Evolutionary conservation across 2,113 vertebrate genomes (phyloP), one percentile per base, ranked within the genome.

Genomic region (Panurus biarmicus): DNA sequence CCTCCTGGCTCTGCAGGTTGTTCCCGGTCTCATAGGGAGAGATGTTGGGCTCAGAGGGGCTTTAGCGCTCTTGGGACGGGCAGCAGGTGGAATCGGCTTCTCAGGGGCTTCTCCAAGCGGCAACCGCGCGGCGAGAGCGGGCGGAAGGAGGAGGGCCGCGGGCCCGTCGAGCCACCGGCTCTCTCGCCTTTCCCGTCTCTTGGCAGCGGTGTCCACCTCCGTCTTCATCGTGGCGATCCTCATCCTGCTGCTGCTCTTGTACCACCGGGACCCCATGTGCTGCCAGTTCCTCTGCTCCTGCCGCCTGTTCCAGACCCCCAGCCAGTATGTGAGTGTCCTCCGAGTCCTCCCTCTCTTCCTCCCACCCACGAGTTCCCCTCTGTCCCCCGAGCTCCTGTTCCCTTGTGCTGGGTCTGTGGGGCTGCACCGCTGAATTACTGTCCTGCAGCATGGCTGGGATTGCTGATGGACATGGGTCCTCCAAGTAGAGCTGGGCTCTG

Each of bases 231-330:
- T 97, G 90, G 95, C 98, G 6, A 93, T 98, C 60, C 94, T 98
- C 85, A 94, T 98, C 91, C 90, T 98, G 91, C 95, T 98, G 90
- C 98, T 98, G 87, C 94, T 98, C 48, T 97, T 98, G 47, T 98
- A 98, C 89, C 98, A 98, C 73, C 97, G 96, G 56, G 97, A 98
- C 85, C 97, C 97, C 45, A 97, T 97, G 74, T 98, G 98, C 97
- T 98, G 98, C 97, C 98, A 98, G 78, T 96, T 97, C 35, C 93
- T 97, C 79, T 97, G 98, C 94, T 98, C 98, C 93, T 98, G 96
- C 86, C 97, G 97, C 42, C 97, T 98, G 35, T 95, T 97, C 82
- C 77, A 50, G 90, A 95, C 53, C 35, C 98, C 95, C 73, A 95
- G 95, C 94, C 97, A 98, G 81, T 96, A 97, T 91, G 97, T 98